Conservation (phyloP, 2,888 invertebrate genomes). For the Molorchus minor region DNA sequence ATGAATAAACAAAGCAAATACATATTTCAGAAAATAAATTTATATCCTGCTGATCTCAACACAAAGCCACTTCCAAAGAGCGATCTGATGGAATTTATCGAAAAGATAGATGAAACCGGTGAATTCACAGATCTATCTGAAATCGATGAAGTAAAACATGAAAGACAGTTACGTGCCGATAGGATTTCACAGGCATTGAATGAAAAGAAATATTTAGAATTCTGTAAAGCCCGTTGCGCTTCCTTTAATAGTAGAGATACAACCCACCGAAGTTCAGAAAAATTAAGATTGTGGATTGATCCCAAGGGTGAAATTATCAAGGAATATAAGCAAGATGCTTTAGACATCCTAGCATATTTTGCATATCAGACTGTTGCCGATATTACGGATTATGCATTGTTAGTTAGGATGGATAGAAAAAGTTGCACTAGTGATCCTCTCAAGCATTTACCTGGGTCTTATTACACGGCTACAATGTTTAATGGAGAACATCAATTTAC, state of each 20-base stretch:
- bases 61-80: conserved; percentile 63
- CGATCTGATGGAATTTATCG: conserved; percentile 65
- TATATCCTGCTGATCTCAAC: conserved; percentile 61
- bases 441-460: conserved; percentile 72
- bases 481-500: conserved; percentile 65
- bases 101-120: conserved; percentile 67
- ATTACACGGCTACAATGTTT: conserved; percentile 71
- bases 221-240: conserved; percentile 79
- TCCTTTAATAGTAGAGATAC: conserved; percentile 68
- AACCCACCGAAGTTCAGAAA: conserved; percentile 56
- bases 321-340: conserved; percentile 68
- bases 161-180: conserved; percentile 71
- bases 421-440: conserved; percentile 77
- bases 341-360: conserved; percentile 83
- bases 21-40: conserved; percentile 56
- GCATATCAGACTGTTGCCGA: conserved; percentile 92
- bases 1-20: conserved; percentile 66
- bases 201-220: conserved; percentile 76
- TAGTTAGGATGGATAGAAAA: conserved; percentile 80
- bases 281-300: conserved; percentile 72
- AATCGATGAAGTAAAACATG: conserved; percentile 68
- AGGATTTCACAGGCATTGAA: conserved; percentile 68
- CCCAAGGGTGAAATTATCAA: conserved; percentile 71
- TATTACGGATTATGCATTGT: conserved; percentile 83
- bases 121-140: conserved; percentile 66